Base-by-base conservation (phyloP, 2,797 vertebrate genomes). In the Naso thynnoides region DNA sequence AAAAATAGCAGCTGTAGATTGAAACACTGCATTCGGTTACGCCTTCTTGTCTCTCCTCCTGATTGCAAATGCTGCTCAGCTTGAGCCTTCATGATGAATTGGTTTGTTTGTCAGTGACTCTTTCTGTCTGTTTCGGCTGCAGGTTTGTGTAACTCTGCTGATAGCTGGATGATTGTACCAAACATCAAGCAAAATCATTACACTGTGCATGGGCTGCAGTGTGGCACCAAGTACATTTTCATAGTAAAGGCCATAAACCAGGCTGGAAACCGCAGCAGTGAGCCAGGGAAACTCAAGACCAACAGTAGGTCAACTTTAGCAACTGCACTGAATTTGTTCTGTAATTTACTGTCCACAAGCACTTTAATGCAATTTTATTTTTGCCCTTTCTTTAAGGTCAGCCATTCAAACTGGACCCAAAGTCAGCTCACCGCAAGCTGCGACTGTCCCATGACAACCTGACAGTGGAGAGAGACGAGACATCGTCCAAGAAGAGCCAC, bases 111-210 rank as follows among this genome's bases (percentile, higher is more conserved):
- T 67, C 27, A 29, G 15, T 78, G 63, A 73, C 31, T 85, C 9
- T 84, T 41, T 85, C 59, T 47, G 21, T 86, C 9, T 85, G 47
- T 86, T 57, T 44, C 31, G 23, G 27, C 39, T 84, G 38, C 92
- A 99, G 98, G 97, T 96, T 95, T 99, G 91, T 99, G 98, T 89
- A 99, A 97, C 92, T 99, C 97, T 4, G 96, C 97, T 42, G 98
- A 99, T 85, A 99, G 98, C 94, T 99, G 98, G 98, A 99, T 99
- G 98, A 99, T 99, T 73, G 98, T 98, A 70, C 98, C 98, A 70
- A 99, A 99, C 92, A 99, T 99, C 89, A 99, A 99, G 85, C 98
- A 99, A 82, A 99, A 99, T 85, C 97, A 99, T 92, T 99, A 99
- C 93, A 99, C 98, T 0, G 98, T 99, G 75, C 98, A 99, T 0